Base-by-base conservation (phyloP, 1,140 invertebrate species). In the Rhizoglyphus robini region DNA sequence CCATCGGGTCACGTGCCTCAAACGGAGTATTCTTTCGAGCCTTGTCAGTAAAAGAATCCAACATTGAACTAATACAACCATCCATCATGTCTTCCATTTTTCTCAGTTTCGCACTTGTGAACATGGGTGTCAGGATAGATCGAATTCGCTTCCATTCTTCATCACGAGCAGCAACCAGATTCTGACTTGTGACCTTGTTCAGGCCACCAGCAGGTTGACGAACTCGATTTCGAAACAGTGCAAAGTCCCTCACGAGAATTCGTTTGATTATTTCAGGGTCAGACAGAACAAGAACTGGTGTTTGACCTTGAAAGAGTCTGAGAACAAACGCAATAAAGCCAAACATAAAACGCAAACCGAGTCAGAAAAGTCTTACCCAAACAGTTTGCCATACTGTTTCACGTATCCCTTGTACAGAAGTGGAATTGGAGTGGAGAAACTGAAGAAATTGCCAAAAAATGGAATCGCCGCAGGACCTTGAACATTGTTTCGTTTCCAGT, bases 61-160 rank as follows among this genome's bases (percentile, higher is more conserved):
- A n/a, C 57, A 65, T 27, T n/a, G 38, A 36, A 18, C 41, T 11
- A 31, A 20, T 38, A 32, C 65, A 60, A n/a, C 18, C 13, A 18
- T 54, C 25, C 4, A 68, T 61, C 64, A 51, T 8, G 23, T 20
- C 5, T 15, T 81, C 80, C 78, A 82, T 80, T 20, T 74, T 73
- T 70, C 79, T 83, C 67, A 83, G 75, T 71, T 82, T 83, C 0
- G 76, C 78, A 66, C 77, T 70, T 34, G 81, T 81, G 67, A 83
- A 83, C 4, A 81, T 76, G 25, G 81, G 79, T 4, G 79, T 77
- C 1, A 83, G 71, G 49, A 78, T 78, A 23, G 69, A 74, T 30
- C 83, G 73, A 2, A 83, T 70, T 25, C 76, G 70, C 59, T 77
- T 78, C 83, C 83, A 84, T 67, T 76, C 73, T 23, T 72, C 67